phyloP scores from a whole-genome alignment of 2,888 invertebrate genomes.

The Eupithecia abbreviata region DNA sequence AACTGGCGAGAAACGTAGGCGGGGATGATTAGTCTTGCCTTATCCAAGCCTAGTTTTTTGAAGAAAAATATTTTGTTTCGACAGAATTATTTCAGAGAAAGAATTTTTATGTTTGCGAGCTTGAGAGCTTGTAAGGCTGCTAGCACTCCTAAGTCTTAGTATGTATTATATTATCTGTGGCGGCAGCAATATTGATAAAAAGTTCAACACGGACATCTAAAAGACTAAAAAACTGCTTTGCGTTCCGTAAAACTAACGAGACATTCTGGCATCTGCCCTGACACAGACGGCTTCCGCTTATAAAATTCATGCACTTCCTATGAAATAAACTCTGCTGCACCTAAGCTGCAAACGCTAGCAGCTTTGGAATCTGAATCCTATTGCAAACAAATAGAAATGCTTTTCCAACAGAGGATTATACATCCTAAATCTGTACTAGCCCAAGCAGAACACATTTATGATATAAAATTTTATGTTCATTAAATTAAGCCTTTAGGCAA shows the following conservation, averaged over 20 bases:
- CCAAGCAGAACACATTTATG: constrained; percentile 10
- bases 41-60: constrained; percentile 15
- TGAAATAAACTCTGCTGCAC: constrained; percentile 42
- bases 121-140: background rate
- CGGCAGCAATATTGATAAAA: background rate
- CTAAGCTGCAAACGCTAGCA: constrained; percentile 13
- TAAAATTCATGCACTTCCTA: constrained; percentile 44
- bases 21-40: constrained; percentile 5
- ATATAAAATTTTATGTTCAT: constrained; percentile 17
- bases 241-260: constrained; percentile 38
- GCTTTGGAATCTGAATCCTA: constrained; percentile 13
- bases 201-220: background rate
- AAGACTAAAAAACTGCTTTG: background rate
- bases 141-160: background rate
- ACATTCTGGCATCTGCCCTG: constrained; percentile 38
- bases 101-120: background rate
- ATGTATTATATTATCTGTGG: no score
- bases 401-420: constrained; percentile 17
- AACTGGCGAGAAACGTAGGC: constrained; percentile 19
- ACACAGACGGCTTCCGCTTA: constrained; percentile 47
- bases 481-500: constrained; percentile 12
- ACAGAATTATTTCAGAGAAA: background rate
- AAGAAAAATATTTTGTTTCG: background rate
- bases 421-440: background rate
- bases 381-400: constrained; percentile 13